Percentiles rank a stretch among this genome's conserved stretches.
Conservation (phyloP, 1,140 invertebrate species). For the Drosophila equinoxialis region DNA sequence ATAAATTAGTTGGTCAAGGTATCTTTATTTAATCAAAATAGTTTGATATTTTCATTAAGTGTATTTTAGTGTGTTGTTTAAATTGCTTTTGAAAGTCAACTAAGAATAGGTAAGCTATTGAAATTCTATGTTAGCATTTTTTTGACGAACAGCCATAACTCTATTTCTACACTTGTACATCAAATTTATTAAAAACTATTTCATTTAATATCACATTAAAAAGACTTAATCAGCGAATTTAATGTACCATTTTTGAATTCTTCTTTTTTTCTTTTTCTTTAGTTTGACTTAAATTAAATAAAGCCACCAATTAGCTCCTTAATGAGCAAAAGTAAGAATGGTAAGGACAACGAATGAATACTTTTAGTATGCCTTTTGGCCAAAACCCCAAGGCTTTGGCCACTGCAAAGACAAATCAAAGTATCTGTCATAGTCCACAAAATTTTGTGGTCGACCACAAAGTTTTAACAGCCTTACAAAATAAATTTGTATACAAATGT, state of each 20-base stretch:
- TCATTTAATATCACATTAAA: too few relatives aligned
- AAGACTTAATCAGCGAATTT: too few relatives aligned
- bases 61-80: neutral
- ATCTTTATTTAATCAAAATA: neutral
- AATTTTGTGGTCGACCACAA: conserved; percentile 1
- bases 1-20: conserved; percentile 8
- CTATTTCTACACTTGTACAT: too few relatives aligned
- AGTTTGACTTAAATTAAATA: too few relatives aligned
- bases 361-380: neutral
- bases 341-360: neutral
- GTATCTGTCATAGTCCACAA: conserved; percentile 9
- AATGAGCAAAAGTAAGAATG: neutral
- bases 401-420: conserved; percentile 8
- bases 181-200: too few relatives aligned
- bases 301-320: neutral
- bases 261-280: too few relatives aligned
- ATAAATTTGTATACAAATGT: too few relatives aligned
- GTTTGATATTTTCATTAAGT: neutral
- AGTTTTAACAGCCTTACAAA: neutral
- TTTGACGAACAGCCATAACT: too few relatives aligned
- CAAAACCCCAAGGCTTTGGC: neutral
- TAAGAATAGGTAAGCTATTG: neutral
- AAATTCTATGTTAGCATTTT: neutral
- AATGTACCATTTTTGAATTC: too few relatives aligned
- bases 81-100: neutral